A percentile compares a stretch with the other conserved stretches of the same genome.
phyloP scores from a whole-genome alignment of 2,113 vertebrate species.

The Caloenas nicobarica region DNA sequence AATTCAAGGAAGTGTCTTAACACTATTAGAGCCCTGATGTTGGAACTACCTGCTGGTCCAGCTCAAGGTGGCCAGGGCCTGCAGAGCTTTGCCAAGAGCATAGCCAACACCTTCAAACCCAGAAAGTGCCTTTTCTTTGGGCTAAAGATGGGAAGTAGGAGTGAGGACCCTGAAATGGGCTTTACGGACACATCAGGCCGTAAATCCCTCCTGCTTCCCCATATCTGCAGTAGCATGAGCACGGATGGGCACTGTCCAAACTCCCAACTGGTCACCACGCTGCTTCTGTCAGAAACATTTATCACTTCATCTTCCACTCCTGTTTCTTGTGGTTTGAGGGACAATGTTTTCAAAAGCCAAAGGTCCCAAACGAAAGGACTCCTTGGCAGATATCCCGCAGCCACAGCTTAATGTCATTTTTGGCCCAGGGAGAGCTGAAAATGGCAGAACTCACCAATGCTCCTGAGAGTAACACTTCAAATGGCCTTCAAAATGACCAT shows the following conservation, averaged over 20 bases:
- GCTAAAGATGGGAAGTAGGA: background rate
- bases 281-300: background rate
- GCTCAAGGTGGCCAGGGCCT: background rate
- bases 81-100: background rate
- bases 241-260: background rate
- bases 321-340: background rate
- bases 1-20: background rate
- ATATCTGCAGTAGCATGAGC: background rate
- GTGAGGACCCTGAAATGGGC: background rate
- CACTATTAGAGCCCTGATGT: background rate
- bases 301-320: background rate
- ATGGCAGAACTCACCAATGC: background rate
- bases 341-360: background rate
- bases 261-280: rapidly evolving
- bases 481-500: background rate
- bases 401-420: background rate
- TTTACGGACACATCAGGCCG: background rate
- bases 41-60: background rate
- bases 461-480: background rate
- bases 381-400: background rate
- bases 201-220: background rate
- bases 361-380: background rate
- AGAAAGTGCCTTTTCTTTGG: background rate
- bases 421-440: background rate
- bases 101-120: background rate